Evolutionary conservation across 2,888 invertebrate species (phyloP).

Genomic region (Sturmia bella): DNA sequence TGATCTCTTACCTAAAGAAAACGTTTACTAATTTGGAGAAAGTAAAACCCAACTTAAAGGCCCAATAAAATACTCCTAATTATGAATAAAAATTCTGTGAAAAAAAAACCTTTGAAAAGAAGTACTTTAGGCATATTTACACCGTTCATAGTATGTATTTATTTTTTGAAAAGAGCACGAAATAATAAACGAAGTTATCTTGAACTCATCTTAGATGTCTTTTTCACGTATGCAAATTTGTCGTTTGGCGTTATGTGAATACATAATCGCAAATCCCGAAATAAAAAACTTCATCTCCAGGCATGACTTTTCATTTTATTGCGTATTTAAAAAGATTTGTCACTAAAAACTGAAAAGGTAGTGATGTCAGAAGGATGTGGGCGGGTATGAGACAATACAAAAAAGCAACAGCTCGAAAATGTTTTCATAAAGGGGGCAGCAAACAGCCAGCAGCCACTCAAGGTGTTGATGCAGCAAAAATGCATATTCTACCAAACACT

Average conservation of each 20-base stretch:
- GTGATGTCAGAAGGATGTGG: conserved; percentile 59
- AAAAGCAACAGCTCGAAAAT: conserved; percentile 20
- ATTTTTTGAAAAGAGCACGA: neutral
- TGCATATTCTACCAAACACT: neutral
- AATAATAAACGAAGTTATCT: conserved; percentile 4
- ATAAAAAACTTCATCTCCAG: conserved; percentile 5
- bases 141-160: neutral
- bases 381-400: conserved; percentile 49
- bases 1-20: too few species aligned
- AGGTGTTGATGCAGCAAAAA: conserved; percentile 25
- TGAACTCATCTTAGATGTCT: conserved; percentile 23
- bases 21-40: too few species aligned
- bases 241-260: conserved; percentile 20
- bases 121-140: too few species aligned
- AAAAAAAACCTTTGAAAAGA: too few species aligned
- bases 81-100: too few species aligned
- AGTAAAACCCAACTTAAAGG: too few species aligned
- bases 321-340: conserved; percentile 49
- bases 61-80: too few species aligned
- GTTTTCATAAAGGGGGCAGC: neutral
- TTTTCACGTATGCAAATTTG: conserved; percentile 17
- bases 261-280: neutral
- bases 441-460: conserved; percentile 1
- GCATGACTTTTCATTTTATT: conserved; percentile 42
- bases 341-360: conserved; percentile 9